Base-by-base conservation (phyloP, 2,888 invertebrate genomes). In the Doris montereyensis region DNA sequence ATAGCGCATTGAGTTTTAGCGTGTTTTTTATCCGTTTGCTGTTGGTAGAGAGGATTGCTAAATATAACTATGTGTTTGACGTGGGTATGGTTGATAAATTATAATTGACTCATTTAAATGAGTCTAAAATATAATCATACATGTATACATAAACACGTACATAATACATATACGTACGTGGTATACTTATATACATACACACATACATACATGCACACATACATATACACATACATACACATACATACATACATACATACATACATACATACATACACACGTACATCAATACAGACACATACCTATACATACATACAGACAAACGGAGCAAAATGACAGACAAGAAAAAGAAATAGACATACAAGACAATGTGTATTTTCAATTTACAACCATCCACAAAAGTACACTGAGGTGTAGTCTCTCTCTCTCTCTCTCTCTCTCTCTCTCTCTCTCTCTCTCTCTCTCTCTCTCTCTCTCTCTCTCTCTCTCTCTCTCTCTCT, bases 1-100 rank as follows among this genome's bases (percentile, higher is more conserved):
- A 87, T 81, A 1, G 89, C 87, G 70, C 89, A 89, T 60, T 88
- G 89, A 17, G 84, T 85, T n/a, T n/a, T n/a, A n/a, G n/a, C n/a
- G n/a, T n/a, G n/a, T n/a, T n/a, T n/a, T n/a, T n/a, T n/a, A n/a
- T n/a, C n/a, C n/a, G n/a, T n/a, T n/a, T n/a, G n/a, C n/a, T n/a
- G n/a, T n/a, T n/a, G n/a, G n/a, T n/a, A n/a, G n/a, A n/a, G n/a
- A n/a, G n/a, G n/a, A n/a, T n/a, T n/a, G n/a, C n/a, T n/a, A n/a
- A n/a, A n/a, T n/a, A n/a, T n/a, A n/a, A n/a, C n/a, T n/a, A n/a
- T n/a, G n/a, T n/a, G n/a, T n/a, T n/a, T n/a, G n/a, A n/a, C n/a
- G n/a, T n/a, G n/a, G n/a, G n/a, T n/a, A n/a, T n/a, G n/a, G n/a
- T n/a, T n/a, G n/a, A n/a, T n/a, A n/a, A n/a, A n/a, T n/a, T n/a